Evolutionary conservation across 2,888 invertebrate species (phyloP), one percentile per base, ranked within the genome.

Genomic region (Pyralis farinalis): DNA sequence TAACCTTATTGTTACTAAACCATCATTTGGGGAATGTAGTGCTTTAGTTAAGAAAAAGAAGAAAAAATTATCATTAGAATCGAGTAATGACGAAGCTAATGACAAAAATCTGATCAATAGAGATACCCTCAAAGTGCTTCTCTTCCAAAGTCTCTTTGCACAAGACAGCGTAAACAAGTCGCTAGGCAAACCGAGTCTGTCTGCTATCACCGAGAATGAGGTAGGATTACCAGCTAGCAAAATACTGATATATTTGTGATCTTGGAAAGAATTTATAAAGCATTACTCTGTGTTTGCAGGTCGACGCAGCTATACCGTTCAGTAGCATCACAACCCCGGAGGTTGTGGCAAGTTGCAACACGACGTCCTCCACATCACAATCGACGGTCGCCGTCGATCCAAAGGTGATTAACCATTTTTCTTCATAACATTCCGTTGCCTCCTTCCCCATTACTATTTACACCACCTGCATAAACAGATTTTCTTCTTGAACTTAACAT

Each of bases 301-400:
- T 84, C 58, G 87, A 88, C 65, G 75, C 87, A 44, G 82, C 85
- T 49, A 86, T 88, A 67, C 82, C 87, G 67, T 88, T 87, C 71
- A 86, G 80, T 74, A 87, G 87, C 83, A 87, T 88, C 83, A 86
- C 87, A 60, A 83, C 80, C 42, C 84, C 87, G 42, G 87, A 86
- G 77, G 87, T 86, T 55, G 86, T 83, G 71, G 58, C 80, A 50
- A 80, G 80, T 60, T 84, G 86, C 77, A 81, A 75, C 71, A 82
- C 84, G 44, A 83, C 86, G 30, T 58, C 85, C 22, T 76, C 85
- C 39, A 58, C 75, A 28, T 51, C 75, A 28, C 81, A 71, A 53
- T 49, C 80, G 8, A 63, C 79, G 11, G 68, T 74, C 53, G 71
- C 78, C 37, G 66, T 77, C 44, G 87, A 88, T 51, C 66, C 76